A percentile compares a stretch with the other conserved stretches of the same genome.
Conservation (phyloP, 2,888 invertebrate species). For the Sepioteuthis lessoniana region DNA sequence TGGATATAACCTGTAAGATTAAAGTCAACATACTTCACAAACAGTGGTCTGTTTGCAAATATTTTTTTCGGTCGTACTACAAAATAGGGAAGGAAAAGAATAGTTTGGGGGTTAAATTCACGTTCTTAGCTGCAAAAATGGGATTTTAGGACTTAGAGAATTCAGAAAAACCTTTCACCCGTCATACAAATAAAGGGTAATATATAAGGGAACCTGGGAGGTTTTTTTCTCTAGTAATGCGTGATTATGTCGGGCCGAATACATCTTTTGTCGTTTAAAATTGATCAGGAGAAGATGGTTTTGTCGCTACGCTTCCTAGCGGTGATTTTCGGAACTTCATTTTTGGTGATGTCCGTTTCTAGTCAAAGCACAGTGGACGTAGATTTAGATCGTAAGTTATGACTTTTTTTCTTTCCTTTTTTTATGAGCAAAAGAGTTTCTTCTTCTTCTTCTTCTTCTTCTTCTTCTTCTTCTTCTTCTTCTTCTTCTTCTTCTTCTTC, state of each 20-base stretch:
- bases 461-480: too few species aligned
- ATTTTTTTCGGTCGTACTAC: not conserved
- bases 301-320: not conserved
- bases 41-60: not conserved
- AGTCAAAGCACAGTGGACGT: conserved; percentile 34
- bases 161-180: not conserved
- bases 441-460: too few species aligned
- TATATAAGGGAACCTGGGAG: not conserved
- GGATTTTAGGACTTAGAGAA: not conserved
- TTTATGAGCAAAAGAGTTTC: not conserved
- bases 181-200: not conserved
- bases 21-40: not conserved
- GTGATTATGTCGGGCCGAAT: not conserved
- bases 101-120: not conserved
- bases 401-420: not conserved
- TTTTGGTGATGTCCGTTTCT: not conserved
- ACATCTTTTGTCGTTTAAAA: not conserved
- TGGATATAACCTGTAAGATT: not conserved
- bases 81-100: not conserved
- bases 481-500: too few species aligned
- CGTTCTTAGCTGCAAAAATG: not conserved
- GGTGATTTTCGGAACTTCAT: not conserved
- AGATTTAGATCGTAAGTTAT: conserved; percentile 46
- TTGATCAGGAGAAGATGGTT: not conserved
- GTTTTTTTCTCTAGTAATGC: not conserved